Evolutionary conservation across 2,113 vertebrate genomes (phyloP).

Genomic region (Eulemur macaco): DNA sequence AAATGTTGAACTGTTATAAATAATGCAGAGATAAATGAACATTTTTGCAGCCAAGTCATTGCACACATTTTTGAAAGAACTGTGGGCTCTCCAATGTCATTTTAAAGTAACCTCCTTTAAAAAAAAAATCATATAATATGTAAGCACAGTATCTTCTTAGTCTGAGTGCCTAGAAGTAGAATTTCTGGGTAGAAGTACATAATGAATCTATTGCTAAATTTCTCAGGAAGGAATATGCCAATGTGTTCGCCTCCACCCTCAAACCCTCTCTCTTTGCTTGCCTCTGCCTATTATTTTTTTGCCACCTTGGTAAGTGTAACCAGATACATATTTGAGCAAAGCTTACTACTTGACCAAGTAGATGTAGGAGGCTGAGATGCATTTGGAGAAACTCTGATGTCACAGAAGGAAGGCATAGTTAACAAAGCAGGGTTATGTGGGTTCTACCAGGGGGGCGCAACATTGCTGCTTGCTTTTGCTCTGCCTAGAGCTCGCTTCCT

Average conservation of each 20-base stretch:
- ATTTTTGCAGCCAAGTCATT: constrained; percentile 3
- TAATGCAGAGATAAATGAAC: constrained; percentile 19
- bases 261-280: not conserved
- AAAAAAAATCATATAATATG: not conserved
- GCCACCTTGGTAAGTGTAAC: not conserved
- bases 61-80: not conserved
- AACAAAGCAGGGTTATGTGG: not conserved
- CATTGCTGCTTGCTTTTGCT: not conserved
- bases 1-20: constrained; percentile 44
- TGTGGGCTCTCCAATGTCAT: not conserved
- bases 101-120: not conserved
- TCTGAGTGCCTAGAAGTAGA: not conserved
- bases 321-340: not conserved
- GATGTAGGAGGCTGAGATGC: not conserved
- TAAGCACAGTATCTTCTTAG: not conserved
- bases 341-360: not conserved
- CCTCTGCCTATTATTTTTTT: not conserved
- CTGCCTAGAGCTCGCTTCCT: accelerated
- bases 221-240: not conserved
- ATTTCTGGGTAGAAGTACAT: not conserved
- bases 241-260: not conserved
- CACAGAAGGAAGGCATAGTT: not conserved
- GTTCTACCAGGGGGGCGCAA: not conserved
- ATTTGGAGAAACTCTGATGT: not conserved
- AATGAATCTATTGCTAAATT: not conserved